Base-by-base conservation (phyloP, 2,113 vertebrate species). In the Eidolon helvum region DNA sequence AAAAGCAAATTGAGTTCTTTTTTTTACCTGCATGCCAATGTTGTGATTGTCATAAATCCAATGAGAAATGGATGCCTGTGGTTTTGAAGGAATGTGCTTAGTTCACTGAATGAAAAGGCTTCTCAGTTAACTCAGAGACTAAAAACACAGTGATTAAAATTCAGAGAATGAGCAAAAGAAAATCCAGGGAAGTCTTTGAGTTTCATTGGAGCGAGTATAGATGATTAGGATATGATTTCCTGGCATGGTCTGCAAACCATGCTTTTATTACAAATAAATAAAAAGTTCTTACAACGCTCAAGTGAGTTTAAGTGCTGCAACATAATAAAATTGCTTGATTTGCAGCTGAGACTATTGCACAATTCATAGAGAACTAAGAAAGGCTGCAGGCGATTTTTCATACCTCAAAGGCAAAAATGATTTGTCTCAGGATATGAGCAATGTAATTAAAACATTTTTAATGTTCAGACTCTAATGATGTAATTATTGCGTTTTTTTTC, bases 21-120 rank as follows among this genome's bases (percentile, higher is more conserved):
- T 87, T 90, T 87, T 86, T 94, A 97, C 97, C 96, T 97, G 96
- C 95, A 77, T 96, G 95, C 96, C 96, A 84, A 19, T 94, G 85
- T 94, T 93, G 87, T 92, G 97, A 96, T 91, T 96, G 95, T 97
- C 90, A 57, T 30, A 77, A 65, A 53, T 91, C 96, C 97, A 93
- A 3, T 18, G 82, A 98, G 88, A 95, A 97, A 93, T 72, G 65
- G 93, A 94, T 97, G 97, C 96, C 97, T 98, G 97, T 94, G 98
- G 97, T 97, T 97, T 95, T 38, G 72, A 93, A 98, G 95, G 97
- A 97, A 98, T 98, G 98, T 97, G 98, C 98, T 97, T 97, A 94
- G 91, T 93, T 93, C 94, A 97, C 97, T 93, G 91, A 96, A 96
- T 4, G 24, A 87, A 87, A 90, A 87, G 92, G 9, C 77, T 92